Percentiles rank a stretch among this genome's conserved stretches.
Evolutionary conservation across 2,888 invertebrate species (phyloP).

Genomic region (Operophtera brumata): DNA sequence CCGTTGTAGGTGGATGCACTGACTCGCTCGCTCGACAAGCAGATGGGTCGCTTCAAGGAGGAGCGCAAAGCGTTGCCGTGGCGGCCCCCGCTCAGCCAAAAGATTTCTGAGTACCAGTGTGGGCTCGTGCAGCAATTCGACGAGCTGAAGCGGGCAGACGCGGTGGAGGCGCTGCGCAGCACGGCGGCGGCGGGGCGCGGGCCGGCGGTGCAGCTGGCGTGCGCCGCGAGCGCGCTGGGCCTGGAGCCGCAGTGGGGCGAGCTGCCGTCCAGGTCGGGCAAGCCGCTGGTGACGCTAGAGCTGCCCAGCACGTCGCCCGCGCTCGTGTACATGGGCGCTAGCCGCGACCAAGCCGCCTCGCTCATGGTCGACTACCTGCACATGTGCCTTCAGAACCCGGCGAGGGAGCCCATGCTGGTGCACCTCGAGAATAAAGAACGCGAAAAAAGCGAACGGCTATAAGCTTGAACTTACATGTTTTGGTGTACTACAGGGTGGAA

Average conservation of each 20-base stretch:
- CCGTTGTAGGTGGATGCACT: constrained; percentile 58
- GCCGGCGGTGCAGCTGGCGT: constrained; percentile 1
- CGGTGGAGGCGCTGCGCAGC: constrained; percentile 8
- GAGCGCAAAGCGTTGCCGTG: not conserved
- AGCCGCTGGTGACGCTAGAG: not conserved
- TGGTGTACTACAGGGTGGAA: too few species aligned
- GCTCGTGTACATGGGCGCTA: constrained; percentile 1
- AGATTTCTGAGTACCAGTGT: constrained; percentile 13
- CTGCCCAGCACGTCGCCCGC: constrained; percentile 3
- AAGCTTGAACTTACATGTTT: not conserved
- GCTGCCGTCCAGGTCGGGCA: not conserved
- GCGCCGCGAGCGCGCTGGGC: constrained; percentile 9
- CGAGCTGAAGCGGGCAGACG: constrained; percentile 4
- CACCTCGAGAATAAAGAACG: not conserved
- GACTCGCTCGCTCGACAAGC: constrained; percentile 57
- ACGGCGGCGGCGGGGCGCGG: constrained; percentile 1
- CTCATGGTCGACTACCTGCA: constrained; percentile 4
- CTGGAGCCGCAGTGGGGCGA: constrained; percentile 4
- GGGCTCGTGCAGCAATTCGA: constrained; percentile 10
- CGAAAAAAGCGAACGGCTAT: not conserved
- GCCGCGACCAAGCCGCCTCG: constrained; percentile 8
- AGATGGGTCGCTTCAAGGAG: constrained; percentile 49
- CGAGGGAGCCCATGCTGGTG: not conserved
- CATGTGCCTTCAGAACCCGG: not conserved
- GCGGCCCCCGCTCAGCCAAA: constrained; percentile 10